Evolutionary conservation across 30 jellyfish, hydroid and myxozoan genomes (phyloP).

Genomic region (Hydractinia echinata): DNA sequence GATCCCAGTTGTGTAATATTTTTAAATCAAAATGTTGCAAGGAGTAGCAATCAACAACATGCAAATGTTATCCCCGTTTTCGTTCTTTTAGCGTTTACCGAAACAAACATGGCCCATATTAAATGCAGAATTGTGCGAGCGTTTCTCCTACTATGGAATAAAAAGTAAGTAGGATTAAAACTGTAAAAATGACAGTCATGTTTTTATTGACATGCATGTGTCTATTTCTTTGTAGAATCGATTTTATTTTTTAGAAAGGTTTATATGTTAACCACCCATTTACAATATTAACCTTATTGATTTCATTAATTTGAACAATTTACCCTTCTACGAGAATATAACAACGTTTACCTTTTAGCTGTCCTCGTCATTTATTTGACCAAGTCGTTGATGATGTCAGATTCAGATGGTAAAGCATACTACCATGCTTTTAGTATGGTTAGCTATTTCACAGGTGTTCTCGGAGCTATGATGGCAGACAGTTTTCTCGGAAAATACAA

Average conservation of each 20-base stretch:
- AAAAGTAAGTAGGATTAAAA: conserved; percentile 45
- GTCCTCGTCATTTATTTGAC: conserved; percentile 77
- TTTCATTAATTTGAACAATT: too few relatives aligned
- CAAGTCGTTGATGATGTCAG: conserved; percentile 44
- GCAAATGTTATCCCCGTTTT: not conserved
- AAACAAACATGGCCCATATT: conserved; percentile 81
- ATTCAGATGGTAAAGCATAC: conserved; percentile 65
- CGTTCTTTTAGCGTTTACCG: conserved; percentile 68
- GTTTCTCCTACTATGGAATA: conserved; percentile 85
- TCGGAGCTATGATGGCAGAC: conserved; percentile 97
- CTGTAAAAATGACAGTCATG: not conserved
- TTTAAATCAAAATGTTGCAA: too few relatives aligned
- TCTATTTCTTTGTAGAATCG: too few relatives aligned
- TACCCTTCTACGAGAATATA: too few relatives aligned
- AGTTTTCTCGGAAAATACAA: conserved; percentile 83
- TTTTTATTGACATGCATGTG: not conserved
- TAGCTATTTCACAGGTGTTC: conserved; percentile 93
- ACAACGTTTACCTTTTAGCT: conserved; percentile 43
- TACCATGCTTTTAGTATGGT: conserved; percentile 98
- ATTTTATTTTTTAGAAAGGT: too few relatives aligned
- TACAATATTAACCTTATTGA: too few relatives aligned
- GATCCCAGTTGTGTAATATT: too few relatives aligned
- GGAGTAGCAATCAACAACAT: too few relatives aligned
- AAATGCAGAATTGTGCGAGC: conserved; percentile 69
- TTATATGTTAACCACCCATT: too few relatives aligned